Evolutionary conservation across 1,140 invertebrate genomes (phyloP).

Genomic region (Drosophila eugracilis): DNA sequence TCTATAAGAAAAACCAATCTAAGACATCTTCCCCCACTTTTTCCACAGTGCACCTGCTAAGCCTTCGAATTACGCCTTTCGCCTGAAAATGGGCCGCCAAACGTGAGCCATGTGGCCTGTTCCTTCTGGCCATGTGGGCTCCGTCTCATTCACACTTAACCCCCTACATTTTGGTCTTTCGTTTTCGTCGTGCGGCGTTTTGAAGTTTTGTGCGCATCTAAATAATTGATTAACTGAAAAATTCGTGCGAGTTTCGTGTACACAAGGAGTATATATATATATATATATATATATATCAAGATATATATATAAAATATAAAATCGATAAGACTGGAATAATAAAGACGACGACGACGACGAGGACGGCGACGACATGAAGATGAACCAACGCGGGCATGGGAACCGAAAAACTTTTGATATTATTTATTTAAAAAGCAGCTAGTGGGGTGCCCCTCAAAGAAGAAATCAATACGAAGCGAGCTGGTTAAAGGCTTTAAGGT

Average conservation of each 20-base stretch:
- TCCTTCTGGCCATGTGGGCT: conserved; percentile 34
- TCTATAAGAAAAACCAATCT: no score
- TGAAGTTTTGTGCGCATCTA: conserved; percentile 81
- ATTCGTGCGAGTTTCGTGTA: conserved; percentile 66
- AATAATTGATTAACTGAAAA: conserved; percentile 81
- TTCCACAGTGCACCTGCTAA: neutral
- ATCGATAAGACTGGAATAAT: conserved; percentile 74
- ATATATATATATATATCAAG: conserved; percentile 4
- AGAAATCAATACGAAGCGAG: conserved; percentile 47
- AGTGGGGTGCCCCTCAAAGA: conserved; percentile 1
- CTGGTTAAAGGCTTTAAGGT: conserved; percentile 41
- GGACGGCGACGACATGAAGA: conserved; percentile 39
- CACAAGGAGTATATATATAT: conserved; percentile 35
- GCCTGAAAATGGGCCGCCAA: conserved; percentile 38
- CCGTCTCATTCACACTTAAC: conserved; percentile 3
- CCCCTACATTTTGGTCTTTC: conserved; percentile 19
- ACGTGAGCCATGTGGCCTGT: conserved; percentile 33
- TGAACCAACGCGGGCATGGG: conserved; percentile 18
- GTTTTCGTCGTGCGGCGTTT: conserved; percentile 56
- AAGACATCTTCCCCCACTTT: neutral
- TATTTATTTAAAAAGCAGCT: conserved; percentile 71
- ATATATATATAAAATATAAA: conserved; percentile 45
- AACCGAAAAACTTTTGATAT: conserved; percentile 58
- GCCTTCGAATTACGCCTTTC: conserved; percentile 46
- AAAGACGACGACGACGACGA: conserved; percentile 43